Percentiles rank a stretch among this genome's conserved stretches.
phyloP scores from a whole-genome alignment of 2,888 invertebrate species.

The Byasa hedistus region DNA sequence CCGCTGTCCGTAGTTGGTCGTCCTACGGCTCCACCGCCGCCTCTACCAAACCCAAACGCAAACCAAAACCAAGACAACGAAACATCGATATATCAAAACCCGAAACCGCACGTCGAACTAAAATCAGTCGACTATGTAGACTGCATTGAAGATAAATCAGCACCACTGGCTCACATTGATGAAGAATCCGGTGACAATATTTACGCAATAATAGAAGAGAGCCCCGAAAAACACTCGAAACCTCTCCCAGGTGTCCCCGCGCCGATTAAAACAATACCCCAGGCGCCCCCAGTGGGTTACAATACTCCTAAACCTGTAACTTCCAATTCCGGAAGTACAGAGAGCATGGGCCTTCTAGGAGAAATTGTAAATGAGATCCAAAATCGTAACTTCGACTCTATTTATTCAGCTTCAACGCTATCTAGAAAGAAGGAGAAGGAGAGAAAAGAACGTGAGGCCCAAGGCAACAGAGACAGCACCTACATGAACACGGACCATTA shows the following conservation, averaged over 20 bases:
- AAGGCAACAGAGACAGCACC: conserved; percentile 69
- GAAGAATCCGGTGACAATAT: conserved; percentile 87
- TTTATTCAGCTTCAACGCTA: conserved; percentile 89
- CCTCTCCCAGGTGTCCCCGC: conserved; percentile 63
- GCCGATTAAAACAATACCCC: conserved; percentile 52
- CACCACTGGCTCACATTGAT: conserved; percentile 81
- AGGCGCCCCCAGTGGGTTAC: conserved; percentile 74
- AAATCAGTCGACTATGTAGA: conserved; percentile 85
- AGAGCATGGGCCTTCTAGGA: conserved; percentile 88
- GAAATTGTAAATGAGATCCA: conserved; percentile 95
- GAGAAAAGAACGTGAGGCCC: conserved; percentile 49
- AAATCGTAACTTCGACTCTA: conserved; percentile 90
- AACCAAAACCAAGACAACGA: conserved; percentile 32
- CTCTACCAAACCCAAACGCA: conserved; percentile 73
- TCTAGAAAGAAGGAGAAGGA: conserved; percentile 81
- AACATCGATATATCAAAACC: conserved; percentile 80
- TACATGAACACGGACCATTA: conserved; percentile 82
- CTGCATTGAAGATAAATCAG: conserved; percentile 84
- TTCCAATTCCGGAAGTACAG: conserved; percentile 78
- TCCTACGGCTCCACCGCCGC: conserved; percentile 88
- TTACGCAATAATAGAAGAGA: conserved; percentile 92
- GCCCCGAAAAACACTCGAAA: conserved; percentile 75
- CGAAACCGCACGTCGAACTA: conserved; percentile 59
- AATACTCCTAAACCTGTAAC: conserved; percentile 67
- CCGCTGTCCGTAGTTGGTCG: conserved; percentile 87